phyloP scores from a whole-genome alignment of 2,797 vertebrate genomes.

The Sitta carolinensis region DNA sequence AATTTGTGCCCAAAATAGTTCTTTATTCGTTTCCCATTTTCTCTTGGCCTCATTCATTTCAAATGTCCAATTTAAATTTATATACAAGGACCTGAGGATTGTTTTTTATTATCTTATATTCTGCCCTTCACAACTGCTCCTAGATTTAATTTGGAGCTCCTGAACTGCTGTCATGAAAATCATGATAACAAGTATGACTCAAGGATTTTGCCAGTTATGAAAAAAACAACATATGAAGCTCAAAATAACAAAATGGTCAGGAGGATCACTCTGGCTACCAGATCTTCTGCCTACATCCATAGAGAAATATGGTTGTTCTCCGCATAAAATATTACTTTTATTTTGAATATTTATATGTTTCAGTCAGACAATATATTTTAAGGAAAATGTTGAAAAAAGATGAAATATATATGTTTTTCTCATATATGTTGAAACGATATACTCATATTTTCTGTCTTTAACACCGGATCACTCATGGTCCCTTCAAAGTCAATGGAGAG shows the following conservation, averaged over 20 bases:
- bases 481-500: not conserved
- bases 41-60: not conserved
- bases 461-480: not conserved
- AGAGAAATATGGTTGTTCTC: not conserved
- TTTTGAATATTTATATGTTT: not conserved
- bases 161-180: not conserved
- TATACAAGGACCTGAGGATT: not conserved
- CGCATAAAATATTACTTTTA: not conserved
- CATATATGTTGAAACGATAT: not conserved
- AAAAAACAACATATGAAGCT: not conserved
- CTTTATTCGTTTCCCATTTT: not conserved
- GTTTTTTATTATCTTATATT: not conserved
- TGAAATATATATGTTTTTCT: not conserved
- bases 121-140: not conserved
- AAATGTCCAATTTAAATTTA: not conserved
- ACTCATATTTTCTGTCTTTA: not conserved
- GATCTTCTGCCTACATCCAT: not conserved
- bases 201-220: not conserved
- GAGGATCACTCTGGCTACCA: not conserved
- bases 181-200: not conserved
- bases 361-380: not conserved
- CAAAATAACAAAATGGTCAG: not conserved
- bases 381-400: not conserved
- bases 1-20: not conserved
- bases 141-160: not conserved